Evolutionary conservation across 2,797 vertebrate species (phyloP).

Genomic region (Lepilemur septentrionalis): DNA sequence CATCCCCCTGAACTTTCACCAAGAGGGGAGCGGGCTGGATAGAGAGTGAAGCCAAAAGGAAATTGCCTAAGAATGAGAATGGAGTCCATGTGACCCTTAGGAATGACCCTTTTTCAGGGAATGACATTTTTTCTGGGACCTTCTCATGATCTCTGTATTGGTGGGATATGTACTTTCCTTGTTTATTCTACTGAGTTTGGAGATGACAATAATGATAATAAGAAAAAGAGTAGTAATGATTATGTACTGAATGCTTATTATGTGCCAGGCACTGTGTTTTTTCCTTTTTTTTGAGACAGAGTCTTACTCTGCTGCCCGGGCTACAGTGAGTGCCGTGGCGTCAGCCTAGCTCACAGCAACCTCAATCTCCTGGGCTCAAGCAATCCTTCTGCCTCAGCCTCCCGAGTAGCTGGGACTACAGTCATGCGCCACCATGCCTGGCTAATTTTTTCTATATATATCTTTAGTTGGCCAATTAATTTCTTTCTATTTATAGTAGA

Average conservation of each 20-base stretch:
- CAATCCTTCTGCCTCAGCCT: too few relatives aligned
- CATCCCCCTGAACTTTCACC: neutral
- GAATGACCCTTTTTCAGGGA: neutral
- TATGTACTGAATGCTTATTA: neutral
- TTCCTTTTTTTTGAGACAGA: neutral
- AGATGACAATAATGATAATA: neutral
- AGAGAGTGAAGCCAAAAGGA: neutral
- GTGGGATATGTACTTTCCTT: neutral
- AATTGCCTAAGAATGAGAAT: neutral
- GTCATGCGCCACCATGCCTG: too few relatives aligned
- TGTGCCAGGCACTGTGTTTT: neutral
- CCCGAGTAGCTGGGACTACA: too few relatives aligned
- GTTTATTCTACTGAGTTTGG: constrained; percentile 22
- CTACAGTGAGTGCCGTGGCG: too few relatives aligned
- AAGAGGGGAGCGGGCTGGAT: neutral
- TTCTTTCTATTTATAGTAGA: too few relatives aligned
- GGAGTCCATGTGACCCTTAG: neutral
- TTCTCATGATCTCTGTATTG: neutral
- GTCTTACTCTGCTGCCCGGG: too few relatives aligned
- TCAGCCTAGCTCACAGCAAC: too few relatives aligned
- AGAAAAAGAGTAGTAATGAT: neutral
- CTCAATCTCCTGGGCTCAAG: too few relatives aligned
- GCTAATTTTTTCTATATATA: too few relatives aligned
- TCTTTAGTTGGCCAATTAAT: too few relatives aligned
- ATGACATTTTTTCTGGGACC: neutral